phyloP scores from a whole-genome alignment of 2,797 vertebrate genomes.

The Psittacula derbiana region DNA sequence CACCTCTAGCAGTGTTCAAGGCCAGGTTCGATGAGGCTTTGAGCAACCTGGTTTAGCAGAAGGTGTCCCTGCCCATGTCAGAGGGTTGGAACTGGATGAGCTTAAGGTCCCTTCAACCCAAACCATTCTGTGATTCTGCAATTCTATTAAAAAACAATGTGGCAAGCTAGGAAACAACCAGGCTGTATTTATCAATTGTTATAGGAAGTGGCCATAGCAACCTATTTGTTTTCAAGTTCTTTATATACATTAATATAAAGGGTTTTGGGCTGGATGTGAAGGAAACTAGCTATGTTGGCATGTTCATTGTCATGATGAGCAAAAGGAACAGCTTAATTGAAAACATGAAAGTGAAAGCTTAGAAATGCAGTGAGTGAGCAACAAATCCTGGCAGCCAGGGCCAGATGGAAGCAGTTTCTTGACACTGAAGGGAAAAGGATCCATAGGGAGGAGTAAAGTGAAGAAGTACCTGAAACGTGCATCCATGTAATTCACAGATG shows the following conservation, averaged over 20 bases:
- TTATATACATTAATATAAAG: neutral
- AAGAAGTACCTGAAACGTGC: neutral
- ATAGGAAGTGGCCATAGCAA: neutral
- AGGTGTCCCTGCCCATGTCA: neutral
- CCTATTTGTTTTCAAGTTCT: neutral
- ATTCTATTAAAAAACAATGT: neutral
- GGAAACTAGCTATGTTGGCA: neutral
- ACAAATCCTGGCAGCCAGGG: neutral
- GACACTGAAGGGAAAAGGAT: neutral
- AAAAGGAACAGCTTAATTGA: neutral
- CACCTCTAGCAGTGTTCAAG: neutral
- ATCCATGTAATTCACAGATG: neutral
- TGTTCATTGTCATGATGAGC: neutral
- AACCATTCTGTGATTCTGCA: neutral
- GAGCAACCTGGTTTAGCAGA: neutral
- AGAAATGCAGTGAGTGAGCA: neutral
- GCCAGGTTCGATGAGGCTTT: neutral
- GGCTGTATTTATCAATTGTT: neutral
- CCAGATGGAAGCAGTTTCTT: neutral
- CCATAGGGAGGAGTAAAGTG: neutral
- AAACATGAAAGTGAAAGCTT: neutral
- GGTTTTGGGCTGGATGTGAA: neutral
- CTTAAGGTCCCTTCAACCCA: neutral
- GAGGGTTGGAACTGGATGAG: neutral
- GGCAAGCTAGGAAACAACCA: neutral